Conservation (phyloP, 2,888 invertebrate genomes). For the Trichopoda pennipes region DNA sequence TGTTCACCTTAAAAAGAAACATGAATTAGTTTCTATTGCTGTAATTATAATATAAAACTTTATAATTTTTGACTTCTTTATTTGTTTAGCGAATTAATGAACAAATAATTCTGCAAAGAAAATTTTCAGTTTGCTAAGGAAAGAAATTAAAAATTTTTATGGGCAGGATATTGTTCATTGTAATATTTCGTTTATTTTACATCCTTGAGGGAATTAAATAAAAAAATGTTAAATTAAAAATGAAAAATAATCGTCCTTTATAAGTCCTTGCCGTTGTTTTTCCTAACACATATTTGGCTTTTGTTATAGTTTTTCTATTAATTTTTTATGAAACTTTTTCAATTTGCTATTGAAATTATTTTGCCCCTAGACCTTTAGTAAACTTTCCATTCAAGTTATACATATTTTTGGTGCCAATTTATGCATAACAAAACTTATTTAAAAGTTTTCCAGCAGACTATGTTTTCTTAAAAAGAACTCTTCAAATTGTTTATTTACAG, state of each 20-base stretch:
- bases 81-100: not conserved
- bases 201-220: too few relatives aligned
- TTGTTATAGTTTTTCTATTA: not conserved
- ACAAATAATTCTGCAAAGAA: too few relatives aligned
- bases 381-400: not conserved
- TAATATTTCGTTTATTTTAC: too few relatives aligned
- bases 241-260: too few relatives aligned
- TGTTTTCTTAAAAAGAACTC: conserved; percentile 8
- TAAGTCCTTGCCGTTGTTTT: not conserved
- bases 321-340: conserved; percentile 22
- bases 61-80: not conserved
- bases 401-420: conserved; percentile 20
- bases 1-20: too few relatives aligned
- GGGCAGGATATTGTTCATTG: too few relatives aligned
- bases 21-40: too few relatives aligned
- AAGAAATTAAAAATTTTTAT: too few relatives aligned
- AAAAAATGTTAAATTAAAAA: too few relatives aligned
- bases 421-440: conserved; percentile 37
- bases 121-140: too few relatives aligned
- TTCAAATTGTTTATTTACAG: conserved; percentile 44
- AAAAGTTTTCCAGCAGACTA: conserved; percentile 16
- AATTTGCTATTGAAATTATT: conserved; percentile 40
- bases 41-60: too few relatives aligned
- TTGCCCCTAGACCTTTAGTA: conserved; percentile 32
- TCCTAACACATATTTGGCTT: not conserved